These are phyloP conservation scores for Agrochola macilenta DNA, from an alignment of 2,888 invertebrate species.

Conservation along the genomic window DNA sequence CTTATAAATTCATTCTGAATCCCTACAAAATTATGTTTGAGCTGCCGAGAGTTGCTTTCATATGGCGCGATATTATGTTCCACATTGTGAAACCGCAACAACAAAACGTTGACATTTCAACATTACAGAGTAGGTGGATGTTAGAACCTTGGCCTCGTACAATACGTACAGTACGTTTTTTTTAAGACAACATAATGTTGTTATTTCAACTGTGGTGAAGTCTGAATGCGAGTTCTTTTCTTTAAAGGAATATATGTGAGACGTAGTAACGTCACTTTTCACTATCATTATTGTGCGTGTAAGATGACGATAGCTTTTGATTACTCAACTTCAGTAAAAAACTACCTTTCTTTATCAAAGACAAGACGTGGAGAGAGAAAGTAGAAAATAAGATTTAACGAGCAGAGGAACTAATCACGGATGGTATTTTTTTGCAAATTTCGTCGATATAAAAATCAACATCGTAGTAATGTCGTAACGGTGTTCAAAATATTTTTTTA, in stretches of 20 bases:
- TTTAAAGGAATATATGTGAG: not conserved
- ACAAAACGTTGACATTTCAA: conserved; percentile 38
- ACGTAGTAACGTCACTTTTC: not conserved
- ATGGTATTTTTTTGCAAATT: not conserved
- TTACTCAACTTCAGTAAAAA: not conserved
- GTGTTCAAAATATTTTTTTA: conserved; percentile 7
- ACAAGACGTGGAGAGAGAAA: not conserved
- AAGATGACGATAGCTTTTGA: not conserved
- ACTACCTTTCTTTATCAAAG: not conserved
- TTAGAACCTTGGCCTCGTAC: conserved; percentile 34
- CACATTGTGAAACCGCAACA: conserved; percentile 32
- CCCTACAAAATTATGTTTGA: conserved; percentile 44
- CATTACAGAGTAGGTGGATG: conserved; percentile 21
- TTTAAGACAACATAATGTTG: conserved; percentile 20
- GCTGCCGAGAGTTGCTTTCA: conserved; percentile 12
- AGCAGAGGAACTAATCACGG: not conserved
- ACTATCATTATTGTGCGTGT: not conserved
- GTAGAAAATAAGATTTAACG: not conserved
- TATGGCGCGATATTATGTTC: conserved; percentile 36
- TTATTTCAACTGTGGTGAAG: not conserved
- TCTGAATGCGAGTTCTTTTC: not conserved
- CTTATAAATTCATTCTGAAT: conserved; percentile 44
- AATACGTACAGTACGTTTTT: not conserved
- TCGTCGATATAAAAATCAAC: not conserved
- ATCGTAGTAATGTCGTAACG: not conserved